These are phyloP conservation scores for Lycia hirtaria DNA, from an alignment of 2,888 invertebrate genomes.

Conservation along the genomic window DNA sequence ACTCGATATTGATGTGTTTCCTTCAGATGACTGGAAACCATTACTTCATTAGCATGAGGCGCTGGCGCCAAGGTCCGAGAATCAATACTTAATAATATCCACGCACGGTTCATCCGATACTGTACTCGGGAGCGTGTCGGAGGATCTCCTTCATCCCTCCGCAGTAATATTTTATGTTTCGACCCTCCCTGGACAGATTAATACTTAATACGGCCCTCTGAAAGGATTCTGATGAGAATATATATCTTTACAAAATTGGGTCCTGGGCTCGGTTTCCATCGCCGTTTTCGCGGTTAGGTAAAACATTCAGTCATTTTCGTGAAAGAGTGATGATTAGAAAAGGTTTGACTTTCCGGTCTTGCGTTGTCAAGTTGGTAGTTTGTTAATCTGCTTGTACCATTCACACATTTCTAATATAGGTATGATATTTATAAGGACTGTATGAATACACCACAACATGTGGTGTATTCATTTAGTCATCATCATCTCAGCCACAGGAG, in stretches of 20 bases:
- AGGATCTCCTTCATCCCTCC: conserved; percentile 34
- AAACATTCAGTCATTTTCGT: not conserved
- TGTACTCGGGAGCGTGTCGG: too few species aligned
- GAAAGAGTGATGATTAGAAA: not conserved
- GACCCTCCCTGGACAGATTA: conserved; percentile 35
- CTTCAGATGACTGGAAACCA: conserved; percentile 25
- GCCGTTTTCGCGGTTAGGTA: conserved; percentile 6
- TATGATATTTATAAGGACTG: too few species aligned
- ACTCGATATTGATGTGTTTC: conserved; percentile 5
- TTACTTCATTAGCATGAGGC: conserved; percentile 23
- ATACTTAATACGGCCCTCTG: conserved; percentile 38
- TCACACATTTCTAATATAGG: too few species aligned
- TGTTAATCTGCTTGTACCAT: too few species aligned
- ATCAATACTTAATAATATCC: conserved; percentile 45
- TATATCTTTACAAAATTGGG: conserved; percentile 30
- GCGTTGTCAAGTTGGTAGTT: too few species aligned
- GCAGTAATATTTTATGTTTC: conserved; percentile 38
- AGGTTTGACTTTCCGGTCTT: not conserved
- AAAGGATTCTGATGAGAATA: conserved; percentile 39
- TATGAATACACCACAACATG: too few species aligned
- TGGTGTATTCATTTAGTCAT: too few species aligned
- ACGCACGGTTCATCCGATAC: conserved; percentile 29
- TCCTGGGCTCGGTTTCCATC: conserved; percentile 20
- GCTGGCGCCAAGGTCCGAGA: conserved; percentile 20
- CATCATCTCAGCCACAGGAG: too few species aligned